Evolutionary conservation across 2,113 vertebrate genomes (phyloP).

Genomic region (Myodes glareolus): DNA sequence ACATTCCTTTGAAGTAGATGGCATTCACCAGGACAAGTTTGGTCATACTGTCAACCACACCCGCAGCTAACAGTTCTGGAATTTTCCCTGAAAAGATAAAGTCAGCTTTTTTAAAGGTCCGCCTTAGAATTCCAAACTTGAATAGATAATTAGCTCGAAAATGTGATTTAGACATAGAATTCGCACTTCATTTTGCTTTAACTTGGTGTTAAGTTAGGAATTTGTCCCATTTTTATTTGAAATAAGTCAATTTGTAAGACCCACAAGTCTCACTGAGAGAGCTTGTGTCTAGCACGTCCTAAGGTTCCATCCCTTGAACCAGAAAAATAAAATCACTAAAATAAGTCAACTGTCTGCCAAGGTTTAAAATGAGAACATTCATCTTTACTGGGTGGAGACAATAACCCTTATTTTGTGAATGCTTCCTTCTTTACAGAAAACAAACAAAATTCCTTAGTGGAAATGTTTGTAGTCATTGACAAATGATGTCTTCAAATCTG

Average conservation of each 20-base stretch:
- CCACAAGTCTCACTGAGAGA: neutral
- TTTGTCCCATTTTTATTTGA: neutral
- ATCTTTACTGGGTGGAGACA: neutral
- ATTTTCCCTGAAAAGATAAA: constrained; percentile 91
- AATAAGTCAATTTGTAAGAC: neutral
- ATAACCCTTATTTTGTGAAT: neutral
- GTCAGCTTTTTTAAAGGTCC: neutral
- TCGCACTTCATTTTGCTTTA: neutral
- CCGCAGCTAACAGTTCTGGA: constrained; percentile 88
- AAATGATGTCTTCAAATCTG: neutral
- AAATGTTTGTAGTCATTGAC: neutral
- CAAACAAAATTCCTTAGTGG: neutral
- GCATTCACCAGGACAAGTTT: constrained; percentile 93
- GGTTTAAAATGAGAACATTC: neutral
- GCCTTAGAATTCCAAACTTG: neutral
- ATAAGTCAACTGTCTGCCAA: neutral
- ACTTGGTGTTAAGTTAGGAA: neutral
- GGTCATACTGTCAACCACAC: constrained; percentile 85
- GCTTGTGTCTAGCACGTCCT: neutral
- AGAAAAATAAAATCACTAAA: neutral
- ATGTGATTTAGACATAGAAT: neutral
- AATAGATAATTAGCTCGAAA: neutral
- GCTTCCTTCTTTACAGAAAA: neutral
- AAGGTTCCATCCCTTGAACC: too few relatives aligned
- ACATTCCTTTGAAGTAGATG: constrained; percentile 96